Evolutionary conservation across 2,797 vertebrate species (phyloP).

Genomic region (Lepilemur septentrionalis): DNA sequence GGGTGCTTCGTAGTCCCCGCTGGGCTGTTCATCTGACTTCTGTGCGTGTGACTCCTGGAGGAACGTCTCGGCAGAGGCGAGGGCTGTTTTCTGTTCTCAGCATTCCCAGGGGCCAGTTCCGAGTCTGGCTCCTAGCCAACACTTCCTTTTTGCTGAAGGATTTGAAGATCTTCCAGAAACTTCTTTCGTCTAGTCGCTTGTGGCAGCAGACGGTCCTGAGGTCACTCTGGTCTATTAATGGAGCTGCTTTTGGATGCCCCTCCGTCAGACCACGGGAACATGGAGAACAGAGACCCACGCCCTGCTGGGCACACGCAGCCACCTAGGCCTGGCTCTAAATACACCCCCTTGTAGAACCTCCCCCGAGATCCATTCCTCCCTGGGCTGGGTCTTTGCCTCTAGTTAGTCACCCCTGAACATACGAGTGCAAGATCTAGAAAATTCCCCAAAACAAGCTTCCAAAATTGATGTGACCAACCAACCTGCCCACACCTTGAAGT

Average conservation of each 20-base stretch:
- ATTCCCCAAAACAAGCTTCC: neutral
- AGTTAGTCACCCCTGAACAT: neutral
- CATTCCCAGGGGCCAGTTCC: neutral
- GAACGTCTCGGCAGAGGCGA: neutral
- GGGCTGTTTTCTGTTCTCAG: neutral
- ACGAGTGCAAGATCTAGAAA: neutral
- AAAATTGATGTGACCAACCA: neutral
- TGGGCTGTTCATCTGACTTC: neutral
- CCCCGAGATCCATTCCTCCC: neutral
- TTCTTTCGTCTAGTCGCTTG: neutral
- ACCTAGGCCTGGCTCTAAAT: neutral
- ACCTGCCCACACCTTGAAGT: neutral
- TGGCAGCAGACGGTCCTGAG: neutral
- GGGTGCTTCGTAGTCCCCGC: neutral
- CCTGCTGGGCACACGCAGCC: fast-evolving
- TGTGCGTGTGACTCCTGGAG: neutral
- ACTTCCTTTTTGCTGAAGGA: neutral
- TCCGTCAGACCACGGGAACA: neutral
- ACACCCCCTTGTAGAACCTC: neutral
- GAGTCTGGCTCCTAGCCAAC: neutral
- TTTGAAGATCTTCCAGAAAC: neutral
- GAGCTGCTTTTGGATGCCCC: neutral
- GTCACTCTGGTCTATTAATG: neutral
- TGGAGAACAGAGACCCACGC: neutral
- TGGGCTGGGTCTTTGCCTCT: neutral